Conservation (phyloP, 2,888 invertebrate genomes). For the Andrena camellia region DNA sequence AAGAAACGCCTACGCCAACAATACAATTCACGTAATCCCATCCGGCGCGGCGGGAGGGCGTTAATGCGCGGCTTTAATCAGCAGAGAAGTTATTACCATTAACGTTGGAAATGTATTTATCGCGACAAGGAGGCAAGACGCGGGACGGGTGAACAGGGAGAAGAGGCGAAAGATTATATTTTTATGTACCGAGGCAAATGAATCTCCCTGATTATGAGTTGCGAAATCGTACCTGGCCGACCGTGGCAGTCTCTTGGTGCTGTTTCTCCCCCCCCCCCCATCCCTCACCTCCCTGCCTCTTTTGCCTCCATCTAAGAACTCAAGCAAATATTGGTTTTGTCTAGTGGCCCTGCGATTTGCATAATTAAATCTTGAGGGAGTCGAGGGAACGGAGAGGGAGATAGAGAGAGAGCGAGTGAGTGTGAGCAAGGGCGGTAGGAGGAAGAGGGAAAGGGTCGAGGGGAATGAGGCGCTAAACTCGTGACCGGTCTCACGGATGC, state of each 20-base stretch:
- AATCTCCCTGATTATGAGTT: constrained; percentile 79
- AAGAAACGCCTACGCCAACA: constrained; percentile 16
- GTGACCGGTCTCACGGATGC: constrained; percentile 66
- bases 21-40: constrained; percentile 47
- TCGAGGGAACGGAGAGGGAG: constrained; percentile 24
- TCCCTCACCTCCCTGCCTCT: constrained; percentile 23
- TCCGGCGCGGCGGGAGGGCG: constrained; percentile 45
- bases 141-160: not conserved
- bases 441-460: constrained; percentile 29
- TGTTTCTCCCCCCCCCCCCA: constrained; percentile 34
- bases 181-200: constrained; percentile 79
- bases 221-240: constrained; percentile 66
- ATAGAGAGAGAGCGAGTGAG: constrained; percentile 36
- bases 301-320: constrained; percentile 73
- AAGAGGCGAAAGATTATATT: constrained; percentile 72
- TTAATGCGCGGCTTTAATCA: constrained; percentile 70
- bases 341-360: constrained; percentile 82
- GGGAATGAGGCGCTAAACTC: constrained; percentile 49
- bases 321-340: constrained; percentile 82
- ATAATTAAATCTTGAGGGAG: constrained; percentile 81
- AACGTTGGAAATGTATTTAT: constrained; percentile 66
- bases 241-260: constrained; percentile 46
- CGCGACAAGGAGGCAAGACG: constrained; percentile 51
- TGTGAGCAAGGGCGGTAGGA: constrained; percentile 14
- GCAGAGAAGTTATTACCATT: constrained; percentile 61